These are phyloP conservation scores for Lasiurus borealis DNA, from an alignment of 2,113 vertebrate species.

Conservation along the genomic window DNA sequence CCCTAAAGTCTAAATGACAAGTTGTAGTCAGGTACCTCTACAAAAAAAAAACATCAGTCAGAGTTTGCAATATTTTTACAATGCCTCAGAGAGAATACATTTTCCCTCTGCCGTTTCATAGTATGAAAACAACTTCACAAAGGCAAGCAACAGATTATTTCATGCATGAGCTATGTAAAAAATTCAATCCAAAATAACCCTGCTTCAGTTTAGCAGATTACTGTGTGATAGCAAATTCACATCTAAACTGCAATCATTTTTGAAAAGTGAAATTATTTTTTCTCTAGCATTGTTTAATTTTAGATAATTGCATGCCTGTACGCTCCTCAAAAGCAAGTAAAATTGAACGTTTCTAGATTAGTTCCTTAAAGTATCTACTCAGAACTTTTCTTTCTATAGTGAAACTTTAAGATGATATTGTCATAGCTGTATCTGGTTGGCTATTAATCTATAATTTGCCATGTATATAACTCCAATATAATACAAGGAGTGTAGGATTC, in stretches of 20 bases:
- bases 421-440: neutral
- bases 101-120: neutral
- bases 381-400: neutral
- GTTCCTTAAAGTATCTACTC: neutral
- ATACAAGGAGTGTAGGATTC: neutral
- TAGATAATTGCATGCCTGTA: conserved; percentile 24
- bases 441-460: neutral
- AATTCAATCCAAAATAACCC: conserved; percentile 67
- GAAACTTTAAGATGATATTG: neutral
- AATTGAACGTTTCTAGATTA: conserved; percentile 24
- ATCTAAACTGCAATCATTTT: conserved; percentile 47
- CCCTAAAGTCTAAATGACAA: conserved; percentile 60
- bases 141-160: conserved; percentile 42
- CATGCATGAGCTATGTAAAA: conserved; percentile 46
- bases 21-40: conserved; percentile 33
- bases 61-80: conserved; percentile 57
- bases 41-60: conserved; percentile 36
- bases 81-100: conserved; percentile 15
- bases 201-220: conserved; percentile 68
- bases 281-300: conserved; percentile 38
- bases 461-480: neutral
- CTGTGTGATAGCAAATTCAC: conserved; percentile 32
- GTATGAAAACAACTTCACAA: conserved; percentile 61
- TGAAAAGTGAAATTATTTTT: conserved; percentile 40
- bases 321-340: conserved; percentile 35